Percentiles rank a stretch among this genome's conserved stretches.
phyloP scores from a whole-genome alignment of 2,888 invertebrate genomes.

The Sminthurides aquaticus region DNA sequence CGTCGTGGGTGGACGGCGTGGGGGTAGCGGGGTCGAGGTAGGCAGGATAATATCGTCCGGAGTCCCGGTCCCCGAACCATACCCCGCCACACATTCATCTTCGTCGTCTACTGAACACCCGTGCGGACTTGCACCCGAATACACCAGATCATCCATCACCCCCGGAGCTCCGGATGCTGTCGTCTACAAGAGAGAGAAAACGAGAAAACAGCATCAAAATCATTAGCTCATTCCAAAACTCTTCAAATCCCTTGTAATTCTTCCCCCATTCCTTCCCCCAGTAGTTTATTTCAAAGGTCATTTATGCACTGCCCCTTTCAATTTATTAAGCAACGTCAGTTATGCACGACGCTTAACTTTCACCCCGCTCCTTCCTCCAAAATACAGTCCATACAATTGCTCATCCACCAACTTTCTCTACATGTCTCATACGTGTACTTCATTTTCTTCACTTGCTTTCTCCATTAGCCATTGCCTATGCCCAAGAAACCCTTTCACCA shows the following conservation, averaged over 20 bases:
- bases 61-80: conserved; percentile 74
- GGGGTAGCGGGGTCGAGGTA: conserved; percentile 73
- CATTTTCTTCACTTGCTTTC: too few species aligned
- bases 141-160: conserved; percentile 77
- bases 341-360: too few species aligned
- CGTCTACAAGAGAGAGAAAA: conserved; percentile 21
- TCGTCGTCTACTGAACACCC: conserved; percentile 74
- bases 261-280: too few species aligned
- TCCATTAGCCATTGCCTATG: too few species aligned
- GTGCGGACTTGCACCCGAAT: conserved; percentile 57
- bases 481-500: too few species aligned
- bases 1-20: conserved; percentile 57
- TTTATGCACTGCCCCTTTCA: too few species aligned
- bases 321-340: too few species aligned
- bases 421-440: too few species aligned
- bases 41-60: conserved; percentile 67
- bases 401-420: too few species aligned
- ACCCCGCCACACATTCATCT: conserved; percentile 78
- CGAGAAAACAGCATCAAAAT: conserved; percentile 2
- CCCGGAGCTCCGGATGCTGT: conserved; percentile 28
- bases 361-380: too few species aligned
- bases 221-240: not conserved
- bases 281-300: too few species aligned
- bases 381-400: too few species aligned
- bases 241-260: not conserved